Evolutionary conservation across 2,113 vertebrate genomes (phyloP).

Genomic region (Elephas maximus): DNA sequence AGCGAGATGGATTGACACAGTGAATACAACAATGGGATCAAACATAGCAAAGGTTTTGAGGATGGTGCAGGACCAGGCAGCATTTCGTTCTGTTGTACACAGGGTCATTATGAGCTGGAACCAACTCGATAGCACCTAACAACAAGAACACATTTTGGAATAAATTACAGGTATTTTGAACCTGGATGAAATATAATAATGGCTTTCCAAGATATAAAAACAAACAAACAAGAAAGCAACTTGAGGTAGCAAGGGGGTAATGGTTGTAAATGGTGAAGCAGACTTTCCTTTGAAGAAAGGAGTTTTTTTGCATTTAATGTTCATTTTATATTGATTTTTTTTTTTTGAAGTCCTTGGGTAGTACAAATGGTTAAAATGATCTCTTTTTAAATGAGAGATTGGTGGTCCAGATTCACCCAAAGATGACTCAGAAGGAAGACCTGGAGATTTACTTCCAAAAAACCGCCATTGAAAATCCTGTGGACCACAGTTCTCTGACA

Average conservation of each 20-base stretch:
- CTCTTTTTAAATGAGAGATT: background rate
- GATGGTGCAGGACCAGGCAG: background rate
- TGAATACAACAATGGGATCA: background rate
- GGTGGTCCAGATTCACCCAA: background rate
- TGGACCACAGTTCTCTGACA: too few species aligned
- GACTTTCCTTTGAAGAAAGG: slow-evolving; percentile 58
- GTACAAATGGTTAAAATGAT: too few species aligned
- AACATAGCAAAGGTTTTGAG: background rate
- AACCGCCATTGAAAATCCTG: too few species aligned
- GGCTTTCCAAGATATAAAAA: slow-evolving; percentile 70
- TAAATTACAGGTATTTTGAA: slow-evolving; percentile 79
- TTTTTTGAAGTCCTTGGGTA: background rate
- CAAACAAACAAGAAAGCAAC: slow-evolving; percentile 45
- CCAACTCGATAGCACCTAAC: background rate
- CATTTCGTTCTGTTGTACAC: background rate
- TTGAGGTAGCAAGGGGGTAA: slow-evolving; percentile 22
- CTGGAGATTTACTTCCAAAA: too few species aligned
- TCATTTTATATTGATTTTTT: slow-evolving; percentile 72
- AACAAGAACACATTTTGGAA: slow-evolving; percentile 64
- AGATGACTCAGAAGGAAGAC: background rate
- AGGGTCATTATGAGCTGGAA: background rate
- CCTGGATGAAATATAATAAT: slow-evolving; percentile 76
- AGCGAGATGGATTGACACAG: background rate
- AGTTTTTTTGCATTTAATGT: slow-evolving; percentile 65
- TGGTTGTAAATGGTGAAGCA: slow-evolving; percentile 54